phyloP scores from a whole-genome alignment of 2,113 vertebrate genomes.

The Tenebrosternarchus preto region DNA sequence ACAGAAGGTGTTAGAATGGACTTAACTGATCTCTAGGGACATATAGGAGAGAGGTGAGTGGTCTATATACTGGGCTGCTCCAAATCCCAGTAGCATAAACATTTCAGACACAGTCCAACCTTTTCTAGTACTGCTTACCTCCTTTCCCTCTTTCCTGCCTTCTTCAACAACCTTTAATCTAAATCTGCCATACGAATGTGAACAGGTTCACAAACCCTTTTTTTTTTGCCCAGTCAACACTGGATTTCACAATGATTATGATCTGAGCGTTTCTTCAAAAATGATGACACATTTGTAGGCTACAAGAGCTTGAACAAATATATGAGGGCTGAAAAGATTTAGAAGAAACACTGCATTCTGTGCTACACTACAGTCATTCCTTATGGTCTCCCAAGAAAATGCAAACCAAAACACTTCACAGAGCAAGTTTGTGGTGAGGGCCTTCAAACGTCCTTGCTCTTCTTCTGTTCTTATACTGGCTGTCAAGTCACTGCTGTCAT shows the following conservation, averaged over 20 bases:
- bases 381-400: neutral
- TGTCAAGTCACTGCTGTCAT: no score
- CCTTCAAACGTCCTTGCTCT: no score
- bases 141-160: no score
- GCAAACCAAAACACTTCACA: no score
- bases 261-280: neutral
- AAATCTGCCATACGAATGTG: neutral
- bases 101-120: no score
- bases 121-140: no score
- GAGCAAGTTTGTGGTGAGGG: no score
- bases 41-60: neutral
- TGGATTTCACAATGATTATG: neutral
- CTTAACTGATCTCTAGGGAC: slow-evolving; percentile 24
- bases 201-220: neutral
- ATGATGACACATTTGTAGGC: neutral
- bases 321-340: neutral
- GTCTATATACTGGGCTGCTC: neutral
- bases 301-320: neutral
- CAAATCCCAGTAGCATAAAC: no score
- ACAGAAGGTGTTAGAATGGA: slow-evolving; percentile 20
- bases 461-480: no score
- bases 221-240: neutral
- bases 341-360: no score
- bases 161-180: neutral
- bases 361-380: neutral